These are phyloP conservation scores for Nomada flava DNA, from an alignment of 2,888 invertebrate genomes.

Conservation along the genomic window DNA sequence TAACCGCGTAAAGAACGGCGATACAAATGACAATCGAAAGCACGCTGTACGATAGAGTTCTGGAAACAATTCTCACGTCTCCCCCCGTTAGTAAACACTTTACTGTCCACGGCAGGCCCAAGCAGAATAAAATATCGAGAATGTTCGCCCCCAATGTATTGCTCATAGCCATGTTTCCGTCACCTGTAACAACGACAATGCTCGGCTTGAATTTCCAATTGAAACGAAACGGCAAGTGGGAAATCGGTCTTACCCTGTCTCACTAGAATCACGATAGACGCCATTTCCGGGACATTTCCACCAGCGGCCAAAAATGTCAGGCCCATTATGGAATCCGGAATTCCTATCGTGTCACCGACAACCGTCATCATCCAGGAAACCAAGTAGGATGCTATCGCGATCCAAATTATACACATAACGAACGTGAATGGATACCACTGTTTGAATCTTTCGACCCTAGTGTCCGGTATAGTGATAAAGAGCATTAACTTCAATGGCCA, in stretches of 20 bases:
- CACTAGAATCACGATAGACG: constrained; percentile 94
- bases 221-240: not conserved
- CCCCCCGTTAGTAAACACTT: constrained; percentile 87
- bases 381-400: constrained; percentile 93
- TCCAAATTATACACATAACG: constrained; percentile 94
- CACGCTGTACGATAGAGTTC: constrained; percentile 93
- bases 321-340: constrained; percentile 96
- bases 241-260: constrained; percentile 88
- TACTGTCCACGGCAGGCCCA: constrained; percentile 94
- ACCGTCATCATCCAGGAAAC: constrained; percentile 97
- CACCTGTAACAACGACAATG: constrained; percentile 85
- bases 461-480: constrained; percentile 90
- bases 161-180: constrained; percentile 94
- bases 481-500: constrained; percentile 90
- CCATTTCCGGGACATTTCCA: constrained; percentile 93
- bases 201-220: not conserved
- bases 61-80: constrained; percentile 89
- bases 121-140: constrained; percentile 92
- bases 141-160: constrained; percentile 95
- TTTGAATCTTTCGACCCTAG: constrained; percentile 85
- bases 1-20: constrained; percentile 88
- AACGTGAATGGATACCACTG: constrained; percentile 91
- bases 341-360: constrained; percentile 91
- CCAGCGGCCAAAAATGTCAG: constrained; percentile 96
- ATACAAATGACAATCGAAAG: constrained; percentile 92